A percentile compares a stretch with the other conserved stretches of the same genome.
Conservation (phyloP, 1,140 invertebrate genomes). For the Leguminivora glycinivorella region DNA sequence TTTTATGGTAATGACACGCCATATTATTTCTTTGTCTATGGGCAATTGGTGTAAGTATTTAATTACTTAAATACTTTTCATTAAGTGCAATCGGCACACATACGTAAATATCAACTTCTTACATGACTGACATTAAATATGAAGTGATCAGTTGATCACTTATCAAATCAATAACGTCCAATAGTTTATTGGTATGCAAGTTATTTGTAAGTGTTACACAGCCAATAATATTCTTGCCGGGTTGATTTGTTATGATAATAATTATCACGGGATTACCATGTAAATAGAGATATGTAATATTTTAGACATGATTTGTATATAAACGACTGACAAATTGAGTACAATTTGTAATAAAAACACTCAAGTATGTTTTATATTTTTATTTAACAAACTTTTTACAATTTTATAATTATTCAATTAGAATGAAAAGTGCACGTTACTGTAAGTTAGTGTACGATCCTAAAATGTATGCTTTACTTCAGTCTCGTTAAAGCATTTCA, state of each 20-base stretch:
- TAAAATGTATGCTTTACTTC: slow-evolving; percentile 50
- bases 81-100: too few relatives aligned
- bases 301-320: slow-evolving; percentile 30
- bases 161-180: too few relatives aligned
- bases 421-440: slow-evolving; percentile 56
- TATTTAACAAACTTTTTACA: slow-evolving; percentile 71
- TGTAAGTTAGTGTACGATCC: slow-evolving; percentile 41
- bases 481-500: slow-evolving; percentile 59
- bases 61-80: too few relatives aligned
- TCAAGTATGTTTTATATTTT: slow-evolving; percentile 48
- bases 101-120: too few relatives aligned
- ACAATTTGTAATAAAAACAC: slow-evolving; percentile 50
- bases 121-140: too few relatives aligned
- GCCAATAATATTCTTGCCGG: too few relatives aligned
- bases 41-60: too few relatives aligned
- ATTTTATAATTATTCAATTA: slow-evolving; percentile 47
- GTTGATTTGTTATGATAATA: background rate
- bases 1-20: too few relatives aligned
- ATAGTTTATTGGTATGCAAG: too few relatives aligned
- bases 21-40: too few relatives aligned
- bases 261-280: background rate
- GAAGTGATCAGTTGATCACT: too few relatives aligned
- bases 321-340: slow-evolving; percentile 54
- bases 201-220: too few relatives aligned
- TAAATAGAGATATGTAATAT: slow-evolving; percentile 20